Conservation (phyloP, 35 echinoderm and acorn worm species). For the Chiridota heheva region DNA sequence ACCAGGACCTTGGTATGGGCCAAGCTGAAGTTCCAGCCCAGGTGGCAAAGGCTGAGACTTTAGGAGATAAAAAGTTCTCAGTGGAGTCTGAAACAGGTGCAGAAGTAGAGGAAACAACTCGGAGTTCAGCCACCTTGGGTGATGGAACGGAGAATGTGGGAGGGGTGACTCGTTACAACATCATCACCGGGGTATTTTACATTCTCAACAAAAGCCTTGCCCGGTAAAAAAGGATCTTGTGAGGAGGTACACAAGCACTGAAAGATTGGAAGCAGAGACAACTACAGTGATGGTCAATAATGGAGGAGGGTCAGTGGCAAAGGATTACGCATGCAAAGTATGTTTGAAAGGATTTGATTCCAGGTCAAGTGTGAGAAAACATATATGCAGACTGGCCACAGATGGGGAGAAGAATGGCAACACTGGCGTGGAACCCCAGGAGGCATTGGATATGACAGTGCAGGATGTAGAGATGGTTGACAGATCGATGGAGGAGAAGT, state of each 20-base stretch:
- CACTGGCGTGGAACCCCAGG: neutral
- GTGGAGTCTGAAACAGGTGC: neutral
- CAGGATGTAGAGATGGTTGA: neutral
- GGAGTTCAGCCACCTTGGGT: slow-evolving; percentile 4
- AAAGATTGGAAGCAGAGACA: neutral
- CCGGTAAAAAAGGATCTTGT: neutral
- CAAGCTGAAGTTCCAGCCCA: slow-evolving; percentile 5
- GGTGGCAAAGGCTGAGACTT: slow-evolving; percentile 6
- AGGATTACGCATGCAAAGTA: slow-evolving; percentile 86
- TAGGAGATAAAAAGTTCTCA: too few relatives aligned
- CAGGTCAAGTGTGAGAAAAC: slow-evolving; percentile 86
- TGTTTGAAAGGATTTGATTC: slow-evolving; percentile 80
- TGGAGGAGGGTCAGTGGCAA: slow-evolving; percentile 27
- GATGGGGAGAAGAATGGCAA: slow-evolving; percentile 17
- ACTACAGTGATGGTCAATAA: neutral
- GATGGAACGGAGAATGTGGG: slow-evolving; percentile 6
- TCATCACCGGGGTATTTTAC: slow-evolving; percentile 51
- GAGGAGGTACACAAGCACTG: neutral
- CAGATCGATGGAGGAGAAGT: slow-evolving; percentile 1
- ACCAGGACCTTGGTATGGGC: neutral
- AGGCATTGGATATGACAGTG: neutral
- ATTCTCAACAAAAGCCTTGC: slow-evolving; percentile 42
- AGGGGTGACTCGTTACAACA: slow-evolving; percentile 60
- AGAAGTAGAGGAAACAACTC: slow-evolving; percentile 1
- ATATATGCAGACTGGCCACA: slow-evolving; percentile 57